Conservation (phyloP, 2,797 vertebrate species). For the Apogon talboti region DNA sequence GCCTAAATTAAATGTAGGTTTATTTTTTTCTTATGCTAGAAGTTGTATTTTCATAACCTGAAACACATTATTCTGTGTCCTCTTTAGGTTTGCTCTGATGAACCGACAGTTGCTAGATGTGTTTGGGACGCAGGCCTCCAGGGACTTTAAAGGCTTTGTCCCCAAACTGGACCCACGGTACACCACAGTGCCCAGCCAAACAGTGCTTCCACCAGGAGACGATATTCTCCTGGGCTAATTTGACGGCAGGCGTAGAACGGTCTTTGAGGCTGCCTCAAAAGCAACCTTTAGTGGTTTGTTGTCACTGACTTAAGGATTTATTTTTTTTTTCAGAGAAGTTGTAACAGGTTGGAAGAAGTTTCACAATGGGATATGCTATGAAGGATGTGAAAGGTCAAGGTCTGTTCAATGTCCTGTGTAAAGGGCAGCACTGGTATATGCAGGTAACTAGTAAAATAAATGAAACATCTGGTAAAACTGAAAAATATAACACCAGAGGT, state of each 20-base stretch:
- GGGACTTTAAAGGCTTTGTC: constrained; percentile 89
- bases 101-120: constrained; percentile 92
- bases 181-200: constrained; percentile 77
- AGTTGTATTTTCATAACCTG: neutral
- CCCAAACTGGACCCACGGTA: constrained; percentile 92
- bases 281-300: constrained; percentile 32
- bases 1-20: too few relatives aligned
- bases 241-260: neutral
- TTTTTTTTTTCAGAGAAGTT: constrained; percentile 12
- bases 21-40: neutral
- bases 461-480: constrained; percentile 17
- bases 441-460: constrained; percentile 33
- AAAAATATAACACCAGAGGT: neutral
- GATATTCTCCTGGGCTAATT: constrained; percentile 78
- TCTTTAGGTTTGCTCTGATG: constrained; percentile 92
- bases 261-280: constrained; percentile 32
- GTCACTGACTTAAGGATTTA: constrained; percentile 16
- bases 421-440: constrained; percentile 7
- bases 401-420: constrained; percentile 24
- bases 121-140: constrained; percentile 94
- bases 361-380: neutral
- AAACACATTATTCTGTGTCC: constrained; percentile 27
- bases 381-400: constrained; percentile 2
- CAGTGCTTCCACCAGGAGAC: constrained; percentile 75
- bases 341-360: constrained; percentile 24